phyloP scores from a whole-genome alignment of 2,888 invertebrate genomes.

The Diarsia rubi region DNA sequence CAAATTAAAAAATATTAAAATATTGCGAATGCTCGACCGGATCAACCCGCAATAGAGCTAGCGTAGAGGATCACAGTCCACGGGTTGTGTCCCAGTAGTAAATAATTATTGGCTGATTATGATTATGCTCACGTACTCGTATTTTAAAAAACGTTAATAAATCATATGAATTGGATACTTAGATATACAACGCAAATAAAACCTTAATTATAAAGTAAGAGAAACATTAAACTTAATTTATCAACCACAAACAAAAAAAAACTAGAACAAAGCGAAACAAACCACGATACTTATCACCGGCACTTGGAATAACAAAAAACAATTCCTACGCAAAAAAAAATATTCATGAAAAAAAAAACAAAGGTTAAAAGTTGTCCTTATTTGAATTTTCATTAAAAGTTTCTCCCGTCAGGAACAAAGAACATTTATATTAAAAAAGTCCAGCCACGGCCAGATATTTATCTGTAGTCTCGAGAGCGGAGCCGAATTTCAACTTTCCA shows the following conservation, averaged over 20 bases:
- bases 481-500: conserved; percentile 87
- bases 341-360: conserved; percentile 74
- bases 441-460: conserved; percentile 90
- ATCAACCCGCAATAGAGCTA: background rate
- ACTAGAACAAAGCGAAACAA: conserved; percentile 65
- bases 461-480: conserved; percentile 90
- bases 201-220: conserved; percentile 11
- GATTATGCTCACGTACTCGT: background rate
- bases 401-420: conserved; percentile 90
- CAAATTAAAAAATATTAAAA: no score
- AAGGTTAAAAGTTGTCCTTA: conserved; percentile 89
- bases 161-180: background rate
- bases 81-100: background rate
- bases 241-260: conserved; percentile 43
- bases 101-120: background rate
- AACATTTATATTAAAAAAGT: conserved; percentile 91
- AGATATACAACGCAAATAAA: background rate
- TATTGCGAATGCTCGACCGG: background rate
- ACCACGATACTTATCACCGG: conserved; percentile 69
- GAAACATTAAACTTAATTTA: conserved; percentile 44
- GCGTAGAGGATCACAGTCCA: background rate
- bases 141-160: background rate
- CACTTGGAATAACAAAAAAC: conserved; percentile 84
- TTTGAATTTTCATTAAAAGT: conserved; percentile 90
- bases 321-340: conserved; percentile 79